A percentile compares a stretch with the other conserved stretches of the same genome.
Conservation (phyloP, 2,888 invertebrate species). For the Deladenus siricidicola region DNA sequence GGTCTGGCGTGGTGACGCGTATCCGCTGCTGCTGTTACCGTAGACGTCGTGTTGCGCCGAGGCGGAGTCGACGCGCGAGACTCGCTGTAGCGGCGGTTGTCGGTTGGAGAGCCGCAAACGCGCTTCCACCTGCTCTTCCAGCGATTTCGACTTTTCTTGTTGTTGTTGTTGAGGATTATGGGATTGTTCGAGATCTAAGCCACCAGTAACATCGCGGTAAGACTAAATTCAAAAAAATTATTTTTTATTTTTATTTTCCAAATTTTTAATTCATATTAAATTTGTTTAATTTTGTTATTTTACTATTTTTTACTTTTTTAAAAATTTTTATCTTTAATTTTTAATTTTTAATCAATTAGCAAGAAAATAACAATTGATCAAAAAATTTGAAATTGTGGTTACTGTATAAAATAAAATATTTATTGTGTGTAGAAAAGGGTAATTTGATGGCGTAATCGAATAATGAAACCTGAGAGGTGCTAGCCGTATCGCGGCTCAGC, state of each 20-base stretch:
- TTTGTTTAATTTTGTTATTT: no score
- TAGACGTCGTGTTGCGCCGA: not conserved
- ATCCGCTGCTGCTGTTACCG: constrained; percentile 21
- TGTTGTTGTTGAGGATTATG: not conserved
- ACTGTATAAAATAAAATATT: no score
- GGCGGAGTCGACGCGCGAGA: constrained; percentile 12
- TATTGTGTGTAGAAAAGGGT: not conserved
- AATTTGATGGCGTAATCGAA: not conserved
- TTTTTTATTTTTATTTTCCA: no score
- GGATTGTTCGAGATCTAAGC: no score
- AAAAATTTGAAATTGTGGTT: no score
- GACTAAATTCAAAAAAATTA: no score
- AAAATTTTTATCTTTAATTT: no score
- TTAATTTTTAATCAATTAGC: no score
- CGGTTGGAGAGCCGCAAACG: constrained; percentile 4
- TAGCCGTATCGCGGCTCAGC: constrained; percentile 18
- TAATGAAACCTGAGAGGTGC: not conserved
- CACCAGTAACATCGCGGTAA: no score
- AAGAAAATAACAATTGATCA: no score
- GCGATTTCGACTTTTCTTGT: constrained; percentile 19
- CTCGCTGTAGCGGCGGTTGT: constrained; percentile 11
- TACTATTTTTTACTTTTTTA: no score
- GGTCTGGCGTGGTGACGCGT: not conserved
- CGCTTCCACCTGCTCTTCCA: constrained; percentile 21
- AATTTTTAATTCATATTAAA: no score